Percentiles rank a stretch among this genome's conserved stretches.
These are phyloP conservation scores for Fragum sueziense DNA, from an alignment of 2,888 invertebrate genomes.

Conservation along the genomic window DNA sequence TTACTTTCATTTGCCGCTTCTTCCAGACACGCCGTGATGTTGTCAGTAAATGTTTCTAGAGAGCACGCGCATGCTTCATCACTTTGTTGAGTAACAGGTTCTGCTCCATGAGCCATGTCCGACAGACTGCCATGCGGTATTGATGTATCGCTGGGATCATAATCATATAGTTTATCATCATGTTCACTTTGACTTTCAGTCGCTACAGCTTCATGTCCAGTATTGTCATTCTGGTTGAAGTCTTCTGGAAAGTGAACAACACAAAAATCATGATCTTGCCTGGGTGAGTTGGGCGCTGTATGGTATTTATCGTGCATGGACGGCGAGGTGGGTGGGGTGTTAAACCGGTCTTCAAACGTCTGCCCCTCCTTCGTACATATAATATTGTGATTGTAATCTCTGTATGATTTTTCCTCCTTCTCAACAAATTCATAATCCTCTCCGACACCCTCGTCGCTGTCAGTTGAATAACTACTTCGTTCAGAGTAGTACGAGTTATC, in stretches of 20 bases:
- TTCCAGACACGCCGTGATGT: conserved; percentile 4
- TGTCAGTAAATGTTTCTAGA: conserved; percentile 1
- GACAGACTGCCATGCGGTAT: not conserved
- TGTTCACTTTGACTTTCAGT: not conserved
- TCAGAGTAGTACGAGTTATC: conserved; percentile 18
- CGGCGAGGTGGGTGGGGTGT: conserved; percentile 26
- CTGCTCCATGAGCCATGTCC: not conserved
- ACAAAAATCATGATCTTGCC: conserved; percentile 9
- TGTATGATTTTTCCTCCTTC: not conserved
- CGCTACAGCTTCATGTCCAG: not conserved
- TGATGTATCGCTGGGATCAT: not conserved
- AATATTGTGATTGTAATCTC: not conserved
- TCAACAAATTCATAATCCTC: conserved; percentile 37
- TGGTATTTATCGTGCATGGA: conserved; percentile 35
- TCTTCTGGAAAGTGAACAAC: not conserved
- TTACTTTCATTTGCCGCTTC: conserved; percentile 11
- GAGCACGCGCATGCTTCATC: not conserved
- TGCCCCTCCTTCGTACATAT: not conserved
- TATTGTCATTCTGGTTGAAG: too few species aligned
- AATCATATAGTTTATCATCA: not conserved
- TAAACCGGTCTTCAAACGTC: not conserved
- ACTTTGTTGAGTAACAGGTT: not conserved
- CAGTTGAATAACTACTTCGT: conserved; percentile 29
- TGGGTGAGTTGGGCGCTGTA: conserved; percentile 47
- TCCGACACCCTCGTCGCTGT: conserved; percentile 5